Evolutionary conservation across 2,113 vertebrate species (phyloP), one percentile per base, ranked within the genome.

Genomic region (Hipposideros armiger): DNA sequence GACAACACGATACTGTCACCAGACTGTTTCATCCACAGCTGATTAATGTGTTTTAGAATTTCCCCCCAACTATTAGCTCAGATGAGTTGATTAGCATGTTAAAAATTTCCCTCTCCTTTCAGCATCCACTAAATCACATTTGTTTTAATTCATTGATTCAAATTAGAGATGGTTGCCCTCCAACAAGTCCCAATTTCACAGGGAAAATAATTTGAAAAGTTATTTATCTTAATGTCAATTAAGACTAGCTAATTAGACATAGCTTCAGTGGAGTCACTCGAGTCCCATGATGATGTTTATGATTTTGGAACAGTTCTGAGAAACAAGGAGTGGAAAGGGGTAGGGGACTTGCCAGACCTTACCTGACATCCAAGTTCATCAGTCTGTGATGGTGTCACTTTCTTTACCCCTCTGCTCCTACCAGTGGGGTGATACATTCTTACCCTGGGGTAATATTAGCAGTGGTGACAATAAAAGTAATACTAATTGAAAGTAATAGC

Each of bases 121-220:
- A 45, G 92, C 86, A 90, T 69, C 85, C 77, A 89, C 89, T 91
- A 96, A 95, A 97, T 97, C 96, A 93, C 88, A 96, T 96, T 97
- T 96, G 88, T 93, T 94, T 94, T 94, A 83, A 95, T 82, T 96
- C 96, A 89, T 91, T 89, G 88, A 93, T 96, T 97, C 95, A 96
- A 94, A 96, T 97, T 95, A 95, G 94, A 94, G 83, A 93, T n/a
- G 89, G 95, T 89, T 86, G 77, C 76, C 95, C 81, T 97, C 94
- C 78, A 66, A 89, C 70, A 88, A 80, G 67, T 76, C 94, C 93
- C 87, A 19, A 45, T 93, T 92, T 96, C 91, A 87, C 26, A 42
- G 73, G 64, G 92, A 88, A 94, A 95, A 89, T 96, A 47, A 86
- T 96, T 88, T 69, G 66, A 83, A 77, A 93, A 95, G 93, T 86